Evolutionary conservation across 2,797 vertebrate species (phyloP), one percentile per base, ranked within the genome.

Genomic region (Halcyon chelicuti): DNA sequence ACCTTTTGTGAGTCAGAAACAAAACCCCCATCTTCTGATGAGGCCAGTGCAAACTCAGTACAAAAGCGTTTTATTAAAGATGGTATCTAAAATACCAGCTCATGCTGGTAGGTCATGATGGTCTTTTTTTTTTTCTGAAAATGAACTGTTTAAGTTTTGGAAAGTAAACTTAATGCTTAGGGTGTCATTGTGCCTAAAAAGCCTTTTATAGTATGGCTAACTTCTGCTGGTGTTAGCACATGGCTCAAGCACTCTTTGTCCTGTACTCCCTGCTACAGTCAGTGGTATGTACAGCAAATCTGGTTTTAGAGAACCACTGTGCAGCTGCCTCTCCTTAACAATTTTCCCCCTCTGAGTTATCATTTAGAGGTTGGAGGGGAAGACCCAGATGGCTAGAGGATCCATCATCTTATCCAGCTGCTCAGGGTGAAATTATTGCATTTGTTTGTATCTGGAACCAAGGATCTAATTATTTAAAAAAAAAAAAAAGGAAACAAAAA

Each of bases 281-380:
- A 40, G 62, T 12, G 42, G 16, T 39, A n/a, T 0, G 3, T 35
- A 58, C 66, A 75, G 79, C 35, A 93, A 70, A 86, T 40, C 73
- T 72, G 42, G 22, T 80, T 79, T 88, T 14, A 75, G 54, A 94
- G 42, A 90, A 22, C 31, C 6, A 22, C 14, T 62, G n/a, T 84
- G 73, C 67, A 92, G 70, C 77, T 92, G 90, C 66, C 68, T 80
- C 76, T 86, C 40, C 85, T 86, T 40, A 86, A n/a, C 37, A 55
- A 47, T 93, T 84, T 66, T 12, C 22, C 33, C 13, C 11, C 31
- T 77, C 58, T 68, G 49, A 54, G 15, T 58, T 86, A 81, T 51
- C 40, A 31, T 68, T 92, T 83, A 92, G 61, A 66, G 20, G 49
- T 58, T 68, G 79, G 70, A 88, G 79, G 65, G 37, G 62, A 90